Evolutionary conservation across 2,888 invertebrate species (phyloP).

Genomic region (Acanthoscelides obtectus): DNA sequence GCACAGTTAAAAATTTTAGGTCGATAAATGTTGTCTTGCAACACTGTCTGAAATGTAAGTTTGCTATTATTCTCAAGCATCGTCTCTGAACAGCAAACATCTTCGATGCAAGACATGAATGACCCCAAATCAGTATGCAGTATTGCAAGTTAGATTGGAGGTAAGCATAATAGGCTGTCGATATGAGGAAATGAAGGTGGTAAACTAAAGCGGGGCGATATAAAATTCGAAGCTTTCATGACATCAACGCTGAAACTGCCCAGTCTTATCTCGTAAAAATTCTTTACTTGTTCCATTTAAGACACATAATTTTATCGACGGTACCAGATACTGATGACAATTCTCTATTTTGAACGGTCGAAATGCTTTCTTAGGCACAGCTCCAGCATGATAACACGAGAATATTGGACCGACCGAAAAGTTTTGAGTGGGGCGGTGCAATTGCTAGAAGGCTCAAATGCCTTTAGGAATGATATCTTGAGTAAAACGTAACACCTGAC

Average conservation of each 20-base stretch:
- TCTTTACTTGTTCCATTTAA: constrained; percentile 35
- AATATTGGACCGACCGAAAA: constrained; percentile 32
- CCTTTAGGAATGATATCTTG: background rate
- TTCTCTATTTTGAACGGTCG: constrained; percentile 41
- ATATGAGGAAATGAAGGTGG: constrained; percentile 39
- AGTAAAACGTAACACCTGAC: too few species aligned
- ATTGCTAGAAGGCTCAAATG: background rate
- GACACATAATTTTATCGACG: constrained; percentile 40
- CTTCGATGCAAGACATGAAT: too few species aligned
- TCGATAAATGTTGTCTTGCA: too few species aligned
- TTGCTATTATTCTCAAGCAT: too few species aligned
- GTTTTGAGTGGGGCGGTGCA: constrained; percentile 33
- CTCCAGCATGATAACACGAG: constrained; percentile 43
- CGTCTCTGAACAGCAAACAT: too few species aligned
- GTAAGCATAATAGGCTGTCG: too few species aligned
- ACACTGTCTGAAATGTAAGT: too few species aligned
- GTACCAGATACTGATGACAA: constrained; percentile 41
- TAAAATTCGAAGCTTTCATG: constrained; percentile 30
- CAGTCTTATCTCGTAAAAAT: constrained; percentile 26
- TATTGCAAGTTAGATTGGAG: too few species aligned
- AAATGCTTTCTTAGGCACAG: constrained; percentile 48
- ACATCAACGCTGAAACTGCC: constrained; percentile 38
- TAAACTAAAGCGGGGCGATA: constrained; percentile 33
- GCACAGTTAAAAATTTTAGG: too few species aligned
- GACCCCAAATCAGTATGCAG: too few species aligned